A percentile compares a stretch with the other conserved stretches of the same genome.
Conservation (phyloP, 2,888 invertebrate species). For the Poecilobothrus nobilitatus region DNA sequence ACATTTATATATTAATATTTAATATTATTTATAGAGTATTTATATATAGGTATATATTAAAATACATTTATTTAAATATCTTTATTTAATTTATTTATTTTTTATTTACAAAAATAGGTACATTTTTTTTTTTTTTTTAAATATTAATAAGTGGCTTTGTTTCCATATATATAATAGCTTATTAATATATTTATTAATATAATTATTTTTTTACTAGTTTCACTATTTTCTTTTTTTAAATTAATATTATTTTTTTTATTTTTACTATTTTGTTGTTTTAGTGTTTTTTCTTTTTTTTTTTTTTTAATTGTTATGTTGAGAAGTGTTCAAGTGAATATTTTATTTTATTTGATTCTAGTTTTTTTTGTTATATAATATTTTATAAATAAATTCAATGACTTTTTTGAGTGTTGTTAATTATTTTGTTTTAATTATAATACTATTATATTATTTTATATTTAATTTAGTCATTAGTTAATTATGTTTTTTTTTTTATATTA, state of each 20-base stretch:
- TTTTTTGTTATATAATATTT: no score
- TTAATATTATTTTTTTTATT: constrained; percentile 5
- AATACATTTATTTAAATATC: no score
- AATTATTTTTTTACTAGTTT: constrained; percentile 31
- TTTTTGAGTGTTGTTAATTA: no score
- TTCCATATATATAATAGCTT: constrained; percentile 12
- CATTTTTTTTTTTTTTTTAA: constrained; percentile 24
- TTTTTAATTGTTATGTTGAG: no score
- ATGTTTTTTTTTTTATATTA: no score
- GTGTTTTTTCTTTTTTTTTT: no score
- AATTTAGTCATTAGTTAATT: no score
- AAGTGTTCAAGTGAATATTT: no score
- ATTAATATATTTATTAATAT: constrained; percentile 16
- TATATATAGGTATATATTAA: constrained; percentile 18
- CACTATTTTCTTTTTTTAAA: constrained; percentile 17
- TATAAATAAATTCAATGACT: no score
- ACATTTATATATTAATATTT: constrained; percentile 11
- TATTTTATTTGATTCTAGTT: no score
- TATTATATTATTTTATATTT: no score
- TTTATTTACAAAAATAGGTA: constrained; percentile 7
- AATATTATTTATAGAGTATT: not conserved
- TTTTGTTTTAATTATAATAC: no score
- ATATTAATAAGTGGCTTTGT: constrained; percentile 12
- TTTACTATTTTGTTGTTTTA: not conserved
- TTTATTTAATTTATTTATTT: constrained; percentile 15